Percentiles rank a stretch among this genome's conserved stretches.
Evolutionary conservation across 2,888 invertebrate species (phyloP).

Genomic region (Ferdinandea cuprea): DNA sequence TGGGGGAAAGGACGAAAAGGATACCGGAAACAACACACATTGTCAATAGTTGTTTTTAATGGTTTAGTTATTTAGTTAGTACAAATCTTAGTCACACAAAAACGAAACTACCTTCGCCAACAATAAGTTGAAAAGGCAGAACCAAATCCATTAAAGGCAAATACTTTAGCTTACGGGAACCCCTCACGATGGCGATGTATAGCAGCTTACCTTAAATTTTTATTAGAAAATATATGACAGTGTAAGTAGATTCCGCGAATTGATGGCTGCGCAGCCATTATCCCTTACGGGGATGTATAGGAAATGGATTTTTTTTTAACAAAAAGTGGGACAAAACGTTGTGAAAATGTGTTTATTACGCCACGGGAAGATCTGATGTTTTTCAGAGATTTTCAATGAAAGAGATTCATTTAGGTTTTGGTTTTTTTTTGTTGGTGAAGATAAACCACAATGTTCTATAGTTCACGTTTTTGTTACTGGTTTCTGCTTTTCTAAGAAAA

Average conservation of each 20-base stretch:
- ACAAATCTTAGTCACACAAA: constrained; percentile 20
- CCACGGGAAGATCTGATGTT: constrained; percentile 11
- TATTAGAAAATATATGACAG: constrained; percentile 62
- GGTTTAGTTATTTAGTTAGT: constrained; percentile 34
- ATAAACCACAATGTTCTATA: constrained; percentile 14
- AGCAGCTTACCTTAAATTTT: constrained; percentile 54
- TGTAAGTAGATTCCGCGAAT: constrained; percentile 64
- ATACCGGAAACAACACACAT: not conserved
- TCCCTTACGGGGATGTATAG: constrained; percentile 62
- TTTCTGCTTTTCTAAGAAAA: too few species aligned
- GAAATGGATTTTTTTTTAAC: constrained; percentile 52
- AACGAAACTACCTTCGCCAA: constrained; percentile 43
- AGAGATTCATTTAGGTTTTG: constrained; percentile 23
- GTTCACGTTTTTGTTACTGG: too few species aligned
- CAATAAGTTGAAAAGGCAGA: constrained; percentile 15
- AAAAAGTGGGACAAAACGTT: constrained; percentile 11
- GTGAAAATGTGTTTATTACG: constrained; percentile 37
- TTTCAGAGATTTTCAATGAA: constrained; percentile 29
- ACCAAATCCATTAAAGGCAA: constrained; percentile 24
- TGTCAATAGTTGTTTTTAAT: not conserved
- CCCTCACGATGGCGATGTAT: constrained; percentile 7
- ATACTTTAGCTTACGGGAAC: constrained; percentile 4
- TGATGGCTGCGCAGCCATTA: constrained; percentile 60
- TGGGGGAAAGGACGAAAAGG: constrained; percentile 4
- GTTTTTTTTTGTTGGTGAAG: not conserved